Conservation (phyloP, 2,888 invertebrate species). For the Eristalinus aeneus region DNA sequence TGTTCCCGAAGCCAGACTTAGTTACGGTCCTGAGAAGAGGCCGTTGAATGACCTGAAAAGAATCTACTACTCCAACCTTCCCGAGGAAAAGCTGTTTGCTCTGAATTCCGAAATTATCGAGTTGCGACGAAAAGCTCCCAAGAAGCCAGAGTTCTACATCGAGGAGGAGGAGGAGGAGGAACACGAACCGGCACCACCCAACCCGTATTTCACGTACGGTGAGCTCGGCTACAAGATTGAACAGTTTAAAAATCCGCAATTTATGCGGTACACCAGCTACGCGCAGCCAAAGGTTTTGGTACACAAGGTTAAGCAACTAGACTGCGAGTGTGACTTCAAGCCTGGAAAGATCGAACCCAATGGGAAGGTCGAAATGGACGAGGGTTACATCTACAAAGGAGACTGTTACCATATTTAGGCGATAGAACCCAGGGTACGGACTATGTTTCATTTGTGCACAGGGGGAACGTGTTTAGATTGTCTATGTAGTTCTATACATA, state of each 20-base stretch:
- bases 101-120: conserved; percentile 82
- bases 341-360: conserved; percentile 75
- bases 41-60: conserved; percentile 80
- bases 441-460: conserved; percentile 39
- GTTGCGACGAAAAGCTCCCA: conserved; percentile 76
- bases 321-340: conserved; percentile 75
- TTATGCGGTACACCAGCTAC: conserved; percentile 48
- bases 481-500: conserved; percentile 44
- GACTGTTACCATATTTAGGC: conserved; percentile 61
- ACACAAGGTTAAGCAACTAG: background rate
- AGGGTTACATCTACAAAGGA: conserved; percentile 9
- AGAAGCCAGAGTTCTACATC: conserved; percentile 11
- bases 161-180: conserved; percentile 75
- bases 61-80: conserved; percentile 77
- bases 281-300: conserved; percentile 29
- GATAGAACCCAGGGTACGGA: background rate
- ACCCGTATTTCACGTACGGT: conserved; percentile 78
- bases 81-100: conserved; percentile 82
- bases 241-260: conserved; percentile 77
- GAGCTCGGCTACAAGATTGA: conserved; percentile 81
- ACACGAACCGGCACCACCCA: conserved; percentile 52
- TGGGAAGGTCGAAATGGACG: conserved; percentile 60
- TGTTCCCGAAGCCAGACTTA: conserved; percentile 81
- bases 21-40: conserved; percentile 81
- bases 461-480: background rate